These are phyloP conservation scores for Pagetopsis macropterus DNA, from an alignment of 2,797 vertebrate species.

Conservation along the genomic window DNA sequence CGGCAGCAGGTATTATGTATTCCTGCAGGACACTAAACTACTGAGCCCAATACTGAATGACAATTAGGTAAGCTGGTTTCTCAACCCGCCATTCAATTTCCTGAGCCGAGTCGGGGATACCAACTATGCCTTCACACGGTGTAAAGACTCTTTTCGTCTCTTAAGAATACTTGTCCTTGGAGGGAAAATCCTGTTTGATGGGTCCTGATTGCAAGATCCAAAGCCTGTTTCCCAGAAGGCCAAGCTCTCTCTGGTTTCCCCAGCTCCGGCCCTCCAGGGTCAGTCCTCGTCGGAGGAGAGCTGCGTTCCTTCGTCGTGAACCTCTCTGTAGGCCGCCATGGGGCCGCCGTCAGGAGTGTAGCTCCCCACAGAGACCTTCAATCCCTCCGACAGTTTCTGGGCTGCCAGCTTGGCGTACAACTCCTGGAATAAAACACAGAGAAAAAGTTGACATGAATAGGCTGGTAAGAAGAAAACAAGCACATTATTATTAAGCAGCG, in stretches of 20 bases:
- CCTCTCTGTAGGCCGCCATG: constrained; percentile 88
- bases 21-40: constrained; percentile 39
- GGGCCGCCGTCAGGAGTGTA: constrained; percentile 86
- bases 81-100: constrained; percentile 58
- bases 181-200: constrained; percentile 67
- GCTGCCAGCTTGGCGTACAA: constrained; percentile 92
- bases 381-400: constrained; percentile 90
- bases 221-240: constrained; percentile 66
- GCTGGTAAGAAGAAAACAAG: constrained; percentile 60
- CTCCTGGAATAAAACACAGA: constrained; percentile 85
- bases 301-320: constrained; percentile 85
- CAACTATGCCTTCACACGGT: constrained; percentile 51
- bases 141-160: constrained; percentile 57
- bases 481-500: constrained; percentile 60
- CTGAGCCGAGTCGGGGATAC: constrained; percentile 56
- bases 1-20: constrained; percentile 37
- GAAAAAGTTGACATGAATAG: constrained; percentile 70
- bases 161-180: constrained; percentile 63
- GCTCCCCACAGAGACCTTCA: constrained; percentile 87
- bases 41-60: constrained; percentile 47
- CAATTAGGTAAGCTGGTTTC: constrained; percentile 57
- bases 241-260: constrained; percentile 68
- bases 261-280: constrained; percentile 66
- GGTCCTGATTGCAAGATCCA: constrained; percentile 68
- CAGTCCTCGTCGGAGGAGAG: constrained; percentile 88